phyloP scores from a whole-genome alignment of 2,888 invertebrate genomes.

The Eupsilia transversa region DNA sequence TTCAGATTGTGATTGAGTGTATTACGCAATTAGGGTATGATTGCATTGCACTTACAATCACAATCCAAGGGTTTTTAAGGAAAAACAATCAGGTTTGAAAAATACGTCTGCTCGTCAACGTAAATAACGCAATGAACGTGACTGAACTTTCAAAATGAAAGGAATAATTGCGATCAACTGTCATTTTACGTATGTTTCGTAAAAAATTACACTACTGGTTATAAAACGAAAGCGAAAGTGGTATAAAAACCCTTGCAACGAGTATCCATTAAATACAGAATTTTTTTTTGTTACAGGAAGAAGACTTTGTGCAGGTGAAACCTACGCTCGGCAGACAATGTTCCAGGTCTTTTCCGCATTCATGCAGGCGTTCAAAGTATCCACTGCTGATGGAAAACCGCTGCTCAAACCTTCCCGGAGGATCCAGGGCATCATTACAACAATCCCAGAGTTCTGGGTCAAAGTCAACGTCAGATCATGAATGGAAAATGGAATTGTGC shows the following conservation, averaged over 20 bases:
- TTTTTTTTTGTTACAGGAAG: constrained; percentile 85
- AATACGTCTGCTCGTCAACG: too few species aligned
- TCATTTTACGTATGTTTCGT: too few species aligned
- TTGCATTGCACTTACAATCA: too few species aligned
- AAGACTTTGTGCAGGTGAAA: constrained; percentile 93
- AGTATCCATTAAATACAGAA: neutral
- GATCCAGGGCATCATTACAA: constrained; percentile 90
- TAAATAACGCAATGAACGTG: too few species aligned
- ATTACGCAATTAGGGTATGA: too few species aligned
- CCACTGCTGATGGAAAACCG: constrained; percentile 87
- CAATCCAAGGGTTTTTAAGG: too few species aligned
- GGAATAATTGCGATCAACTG: too few species aligned
- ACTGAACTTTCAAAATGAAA: too few species aligned
- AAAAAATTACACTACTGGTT: too few species aligned
- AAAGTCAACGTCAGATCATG: constrained; percentile 82
- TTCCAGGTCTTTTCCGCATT: constrained; percentile 91
- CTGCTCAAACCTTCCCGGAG: constrained; percentile 75
- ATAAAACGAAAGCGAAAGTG: neutral
- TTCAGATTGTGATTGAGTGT: too few species aligned
- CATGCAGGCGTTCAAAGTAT: constrained; percentile 92
- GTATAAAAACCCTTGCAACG: neutral
- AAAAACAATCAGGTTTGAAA: too few species aligned
- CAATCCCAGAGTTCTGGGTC: constrained; percentile 91
- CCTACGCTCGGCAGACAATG: constrained; percentile 92
- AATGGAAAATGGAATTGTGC: neutral